Base-by-base conservation (phyloP, 2,888 invertebrate species). In the Troides helena region DNA sequence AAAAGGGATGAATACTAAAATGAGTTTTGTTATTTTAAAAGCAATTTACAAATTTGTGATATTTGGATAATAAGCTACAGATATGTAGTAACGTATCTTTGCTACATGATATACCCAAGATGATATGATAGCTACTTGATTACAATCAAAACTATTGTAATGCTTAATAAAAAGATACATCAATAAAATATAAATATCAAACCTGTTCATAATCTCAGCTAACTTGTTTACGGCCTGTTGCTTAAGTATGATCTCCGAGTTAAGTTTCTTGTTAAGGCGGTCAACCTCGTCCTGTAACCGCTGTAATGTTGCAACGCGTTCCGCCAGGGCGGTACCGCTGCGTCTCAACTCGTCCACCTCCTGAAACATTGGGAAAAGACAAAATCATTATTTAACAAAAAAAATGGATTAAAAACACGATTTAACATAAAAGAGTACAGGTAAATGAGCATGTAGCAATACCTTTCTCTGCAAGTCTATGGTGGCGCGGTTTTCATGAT, bases 181-280 rank as follows among this genome's bases (percentile, higher is more conserved):
- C 7, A 39, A 10, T 39, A 7, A 39, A 4, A 10, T 0, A 10
- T 39, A 10, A 39, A 50, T 14, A 50, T 17, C 62, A 12, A 21
- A 98, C 81, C 99, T 95, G 86, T 98, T 98, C 97, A 99, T 97
- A 72, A 99, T 97, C 90, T 99, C 99, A 7, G 99, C 98, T 74
- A 99, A 94, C 86, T 99, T 99, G 89, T 99, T 98, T 74, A 99
- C 98, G 65, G 99, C 99, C 91, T 98, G 97, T 85, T 97, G 96
- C 85, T 98, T 98, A 80, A 98, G 94, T 82, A 98, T 90, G 83
- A 96, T 96, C 90, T 98, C 98, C 30, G 96, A 97, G 86, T 97
- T 96, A 81, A 98, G 94, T 88, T 97, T 97, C 83, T 95, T 96
- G 81, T 94, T 95, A 81, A 98, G 93, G 75, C 96, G 95, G 77